A percentile compares a stretch with the other conserved stretches of the same genome.
Evolutionary conservation across 2,113 vertebrate genomes (phyloP).

Genomic region (Noturus placidus): DNA sequence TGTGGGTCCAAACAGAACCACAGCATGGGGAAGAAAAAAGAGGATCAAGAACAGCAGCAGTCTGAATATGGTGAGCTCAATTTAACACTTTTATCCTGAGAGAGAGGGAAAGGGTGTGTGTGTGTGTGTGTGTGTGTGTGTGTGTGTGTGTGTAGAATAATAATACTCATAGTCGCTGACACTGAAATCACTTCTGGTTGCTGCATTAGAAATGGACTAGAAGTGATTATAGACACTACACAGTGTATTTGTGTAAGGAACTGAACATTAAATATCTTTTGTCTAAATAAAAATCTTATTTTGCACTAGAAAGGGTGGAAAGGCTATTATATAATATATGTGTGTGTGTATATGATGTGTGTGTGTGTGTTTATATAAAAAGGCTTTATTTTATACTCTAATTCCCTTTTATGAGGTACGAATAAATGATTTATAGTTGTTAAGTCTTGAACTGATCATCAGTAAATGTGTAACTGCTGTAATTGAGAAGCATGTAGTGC

Average conservation of each 20-base stretch:
- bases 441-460: neutral
- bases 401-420: neutral
- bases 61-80: slow-evolving; percentile 70
- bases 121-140: neutral
- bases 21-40: slow-evolving; percentile 64
- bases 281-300: too few relatives aligned
- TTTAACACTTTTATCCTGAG: neutral
- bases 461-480: neutral
- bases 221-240: neutral
- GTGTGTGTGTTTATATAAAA: too few relatives aligned
- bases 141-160: neutral
- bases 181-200: neutral
- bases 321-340: too few relatives aligned
- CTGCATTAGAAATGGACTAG: neutral
- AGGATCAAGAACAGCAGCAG: slow-evolving; percentile 49
- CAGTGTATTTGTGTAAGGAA: neutral
- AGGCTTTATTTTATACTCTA: neutral
- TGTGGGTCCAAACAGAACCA: neutral
- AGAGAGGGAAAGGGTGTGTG: too few relatives aligned
- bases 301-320: neutral
- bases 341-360: too few relatives aligned
- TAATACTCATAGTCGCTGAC: neutral
- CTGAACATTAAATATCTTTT: neutral
- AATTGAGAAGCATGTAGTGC: neutral
- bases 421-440: neutral